These are phyloP conservation scores for Embidobia sp. DNA, from an alignment of 2,888 invertebrate genomes.

Conservation along the genomic window DNA sequence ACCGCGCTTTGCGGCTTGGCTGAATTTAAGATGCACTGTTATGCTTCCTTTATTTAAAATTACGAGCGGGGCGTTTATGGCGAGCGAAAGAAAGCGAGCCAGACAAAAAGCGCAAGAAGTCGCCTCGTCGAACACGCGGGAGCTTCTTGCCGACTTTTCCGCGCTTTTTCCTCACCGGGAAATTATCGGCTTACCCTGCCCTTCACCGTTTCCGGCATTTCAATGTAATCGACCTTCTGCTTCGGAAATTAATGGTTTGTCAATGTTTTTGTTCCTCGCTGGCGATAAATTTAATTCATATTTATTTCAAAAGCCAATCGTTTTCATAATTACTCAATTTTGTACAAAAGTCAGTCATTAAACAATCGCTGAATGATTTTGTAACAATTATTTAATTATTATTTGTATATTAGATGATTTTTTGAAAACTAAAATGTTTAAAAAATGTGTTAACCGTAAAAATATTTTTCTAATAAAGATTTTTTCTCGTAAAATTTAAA, in stretches of 20 bases:
- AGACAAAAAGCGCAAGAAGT: slow-evolving; percentile 59
- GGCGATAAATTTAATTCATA: slow-evolving; percentile 26
- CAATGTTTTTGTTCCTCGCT: slow-evolving; percentile 19
- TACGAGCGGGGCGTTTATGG: slow-evolving; percentile 72
- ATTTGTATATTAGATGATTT: no score
- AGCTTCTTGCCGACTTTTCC: slow-evolving; percentile 27
- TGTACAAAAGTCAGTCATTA: no score
- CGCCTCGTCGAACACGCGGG: slow-evolving; percentile 62
- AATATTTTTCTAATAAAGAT: no score
- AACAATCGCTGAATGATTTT: no score
- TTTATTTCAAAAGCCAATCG: slow-evolving; percentile 15
- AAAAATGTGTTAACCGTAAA: no score
- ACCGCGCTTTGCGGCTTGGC: slow-evolving; percentile 37
- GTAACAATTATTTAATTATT: no score
- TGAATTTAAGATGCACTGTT: slow-evolving; percentile 72
- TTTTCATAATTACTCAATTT: background rate
- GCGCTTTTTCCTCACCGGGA: slow-evolving; percentile 52
- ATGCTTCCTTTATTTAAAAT: slow-evolving; percentile 73
- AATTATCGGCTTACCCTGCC: slow-evolving; percentile 61
- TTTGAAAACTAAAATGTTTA: no score
- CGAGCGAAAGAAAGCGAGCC: slow-evolving; percentile 62
- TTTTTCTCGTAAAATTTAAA: no score
- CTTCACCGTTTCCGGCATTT: slow-evolving; percentile 44
- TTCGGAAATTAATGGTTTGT: slow-evolving; percentile 55
- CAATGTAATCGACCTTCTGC: slow-evolving; percentile 59